These are phyloP conservation scores for Chunga burmeisteri DNA, from an alignment of 2,113 vertebrate genomes.

Conservation along the genomic window DNA sequence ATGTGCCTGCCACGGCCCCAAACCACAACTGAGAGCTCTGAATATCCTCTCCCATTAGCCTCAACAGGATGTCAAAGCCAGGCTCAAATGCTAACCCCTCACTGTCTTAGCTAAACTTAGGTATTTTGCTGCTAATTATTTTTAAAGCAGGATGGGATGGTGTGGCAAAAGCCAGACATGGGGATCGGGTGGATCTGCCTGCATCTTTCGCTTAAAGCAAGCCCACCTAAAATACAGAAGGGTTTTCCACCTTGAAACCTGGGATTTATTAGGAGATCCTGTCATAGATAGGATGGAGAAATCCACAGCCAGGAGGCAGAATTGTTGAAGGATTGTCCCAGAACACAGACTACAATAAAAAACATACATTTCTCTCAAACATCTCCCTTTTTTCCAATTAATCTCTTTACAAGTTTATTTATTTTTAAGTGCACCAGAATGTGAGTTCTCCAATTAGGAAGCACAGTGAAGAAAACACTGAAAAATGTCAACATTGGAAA, in stretches of 20 bases:
- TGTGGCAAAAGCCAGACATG: not conserved
- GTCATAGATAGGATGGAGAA: not conserved
- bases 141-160: not conserved
- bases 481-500: not conserved
- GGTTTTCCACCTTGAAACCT: not conserved
- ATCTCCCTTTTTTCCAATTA: not conserved
- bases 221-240: not conserved
- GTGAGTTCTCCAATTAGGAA: not conserved
- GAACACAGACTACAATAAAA: not conserved
- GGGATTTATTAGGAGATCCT: not conserved
- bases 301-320: not conserved
- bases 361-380: not conserved
- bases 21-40: conserved; percentile 20
- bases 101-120: not conserved
- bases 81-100: not conserved
- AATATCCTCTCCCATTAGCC: not conserved
- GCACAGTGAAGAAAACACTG: not conserved
- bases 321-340: not conserved
- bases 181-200: not conserved
- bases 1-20: not conserved
- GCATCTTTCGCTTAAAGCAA: not conserved
- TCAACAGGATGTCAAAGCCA: not conserved
- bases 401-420: not conserved
- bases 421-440: not conserved
- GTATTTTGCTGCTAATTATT: not conserved